Conservation (phyloP, 53 echinoderm and acorn worm species). For the Temnopleurus reevesii region DNA sequence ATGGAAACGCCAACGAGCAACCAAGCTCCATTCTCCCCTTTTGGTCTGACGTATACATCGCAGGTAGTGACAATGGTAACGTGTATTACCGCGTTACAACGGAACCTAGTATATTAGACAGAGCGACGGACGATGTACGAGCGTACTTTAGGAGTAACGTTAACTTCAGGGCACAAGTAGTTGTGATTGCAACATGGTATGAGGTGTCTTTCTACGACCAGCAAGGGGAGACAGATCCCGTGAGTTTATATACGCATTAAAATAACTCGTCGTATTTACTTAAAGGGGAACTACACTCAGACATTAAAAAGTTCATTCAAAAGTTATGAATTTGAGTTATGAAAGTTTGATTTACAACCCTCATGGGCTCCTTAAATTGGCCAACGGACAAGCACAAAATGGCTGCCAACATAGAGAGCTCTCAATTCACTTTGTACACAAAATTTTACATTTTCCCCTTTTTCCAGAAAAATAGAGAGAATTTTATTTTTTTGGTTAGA, state of each 20-base stretch:
- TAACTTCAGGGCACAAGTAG: constrained; percentile 64
- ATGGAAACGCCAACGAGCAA: not conserved
- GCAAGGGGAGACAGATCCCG: constrained; percentile 43
- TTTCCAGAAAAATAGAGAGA: too few species aligned
- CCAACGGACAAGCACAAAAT: too few species aligned
- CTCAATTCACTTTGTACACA: too few species aligned
- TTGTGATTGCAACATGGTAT: constrained; percentile 81
- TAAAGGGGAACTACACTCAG: too few species aligned
- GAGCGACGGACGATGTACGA: constrained; percentile 61
- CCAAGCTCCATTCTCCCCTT: constrained; percentile 52
- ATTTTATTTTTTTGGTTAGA: too few species aligned
- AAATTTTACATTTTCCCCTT: too few species aligned
- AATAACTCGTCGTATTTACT: too few species aligned
- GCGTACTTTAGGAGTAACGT: constrained; percentile 57
- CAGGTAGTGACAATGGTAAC: not conserved
- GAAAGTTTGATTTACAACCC: too few species aligned
- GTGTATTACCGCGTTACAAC: constrained; percentile 59
- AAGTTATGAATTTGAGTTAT: too few species aligned
- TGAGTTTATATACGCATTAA: constrained; percentile 9
- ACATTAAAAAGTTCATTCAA: too few species aligned
- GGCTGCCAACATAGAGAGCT: too few species aligned
- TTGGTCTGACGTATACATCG: constrained; percentile 65
- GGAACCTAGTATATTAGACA: not conserved
- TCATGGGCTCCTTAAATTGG: too few species aligned
- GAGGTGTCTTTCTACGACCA: constrained; percentile 69